These are phyloP conservation scores for Aphaenogaster floridana DNA, from an alignment of 1,140 invertebrate genomes.

Conservation along the genomic window DNA sequence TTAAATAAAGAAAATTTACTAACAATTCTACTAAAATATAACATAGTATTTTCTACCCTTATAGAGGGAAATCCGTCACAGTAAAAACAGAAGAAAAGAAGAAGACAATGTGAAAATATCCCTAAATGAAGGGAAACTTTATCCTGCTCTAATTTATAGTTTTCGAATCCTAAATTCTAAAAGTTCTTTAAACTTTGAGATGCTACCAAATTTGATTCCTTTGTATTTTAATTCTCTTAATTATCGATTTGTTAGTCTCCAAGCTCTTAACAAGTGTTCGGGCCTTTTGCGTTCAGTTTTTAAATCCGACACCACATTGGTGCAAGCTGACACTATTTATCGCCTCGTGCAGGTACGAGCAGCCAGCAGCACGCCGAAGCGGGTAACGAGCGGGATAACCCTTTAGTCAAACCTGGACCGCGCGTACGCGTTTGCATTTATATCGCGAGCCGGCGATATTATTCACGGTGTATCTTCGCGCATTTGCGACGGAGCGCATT, in stretches of 20 bases:
- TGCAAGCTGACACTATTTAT: slow-evolving; percentile 51
- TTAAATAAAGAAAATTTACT: background rate
- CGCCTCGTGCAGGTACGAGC: background rate
- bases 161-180: background rate
- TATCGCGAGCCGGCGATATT: slow-evolving; percentile 71
- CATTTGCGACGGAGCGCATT: slow-evolving; percentile 60
- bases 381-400: slow-evolving; percentile 53
- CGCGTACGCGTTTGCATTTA: slow-evolving; percentile 72
- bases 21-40: background rate
- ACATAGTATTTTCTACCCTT: background rate
- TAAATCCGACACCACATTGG: background rate
- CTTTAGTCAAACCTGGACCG: slow-evolving; percentile 47
- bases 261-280: background rate
- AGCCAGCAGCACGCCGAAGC: slow-evolving; percentile 28
- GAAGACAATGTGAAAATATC: background rate
- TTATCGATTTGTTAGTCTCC: background rate
- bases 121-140: background rate
- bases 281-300: background rate
- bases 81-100: background rate
- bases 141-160: background rate
- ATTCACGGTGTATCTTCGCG: slow-evolving; percentile 64
- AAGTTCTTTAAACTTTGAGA: background rate
- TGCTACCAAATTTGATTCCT: background rate
- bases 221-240: background rate
- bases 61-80: background rate